Evolutionary conservation across 2,888 invertebrate species (phyloP), one percentile per base, ranked within the genome.

Genomic region (Caradrina kadenii): DNA sequence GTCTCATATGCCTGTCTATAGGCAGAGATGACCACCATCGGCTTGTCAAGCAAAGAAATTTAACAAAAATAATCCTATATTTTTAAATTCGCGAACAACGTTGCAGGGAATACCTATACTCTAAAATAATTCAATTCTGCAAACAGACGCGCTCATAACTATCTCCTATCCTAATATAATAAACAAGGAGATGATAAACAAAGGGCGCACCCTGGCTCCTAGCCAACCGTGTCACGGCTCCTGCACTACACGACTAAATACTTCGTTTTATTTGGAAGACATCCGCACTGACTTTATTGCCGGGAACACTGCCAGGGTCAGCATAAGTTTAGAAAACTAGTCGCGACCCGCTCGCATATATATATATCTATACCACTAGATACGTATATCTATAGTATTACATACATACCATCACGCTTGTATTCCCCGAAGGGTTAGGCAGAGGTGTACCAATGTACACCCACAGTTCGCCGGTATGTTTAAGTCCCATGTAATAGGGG

Each of bases 181-280:
- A 63, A 69, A n/a, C 76, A 55, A 60, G 31, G 50, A 59, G 45
- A 65, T 73, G 50, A 68, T 69, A 77, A 72, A 83, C 79, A 83
- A 79, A 81, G 79, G 80, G 67, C 75, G 78, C 22, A 35, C 13
- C 52, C 80, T 87, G 90, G 90, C 87, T 68, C 53, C 60, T 53
- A 26, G 80, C 89, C 89, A 89, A 89, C 63, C 59, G 73, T 85
- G 88, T 87, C 90, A 88, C 42, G 88, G 88, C 63, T 76, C 26
- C 55, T 35, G 53, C 8, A 52, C 42, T 54, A 52, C 21, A 48
- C 54, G 22, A 19, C 62, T 75, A 63, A 63, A 76, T 68, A 80
- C 52, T 54, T 61, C 3, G 26, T 55, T 63, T 70, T 72, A 81
- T 79, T 67, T n/a, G 54, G 62, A 62, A 72, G 76, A 76, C 77